A percentile compares a stretch with the other conserved stretches of the same genome.
Conservation (phyloP, 1,140 invertebrate genomes). For the Rhynchophorus ferrugineus region DNA sequence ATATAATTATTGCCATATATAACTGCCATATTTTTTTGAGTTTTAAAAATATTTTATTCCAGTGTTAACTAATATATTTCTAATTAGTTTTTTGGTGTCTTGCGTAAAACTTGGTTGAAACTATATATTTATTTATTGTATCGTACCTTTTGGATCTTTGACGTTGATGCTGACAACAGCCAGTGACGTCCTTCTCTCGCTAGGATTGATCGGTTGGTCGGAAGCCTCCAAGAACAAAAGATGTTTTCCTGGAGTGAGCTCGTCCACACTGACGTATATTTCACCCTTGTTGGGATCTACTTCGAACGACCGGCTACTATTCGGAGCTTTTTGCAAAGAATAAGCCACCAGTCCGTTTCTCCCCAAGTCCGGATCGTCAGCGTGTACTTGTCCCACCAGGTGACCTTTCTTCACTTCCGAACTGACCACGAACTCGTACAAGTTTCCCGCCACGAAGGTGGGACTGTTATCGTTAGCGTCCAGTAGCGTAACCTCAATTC, state of each 20-base stretch:
- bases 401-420: slow-evolving; percentile 59
- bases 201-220: slow-evolving; percentile 73
- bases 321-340: slow-evolving; percentile 62
- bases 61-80: no score
- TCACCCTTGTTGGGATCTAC: slow-evolving; percentile 64
- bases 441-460: slow-evolving; percentile 69
- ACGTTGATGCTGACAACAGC: slow-evolving; percentile 75
- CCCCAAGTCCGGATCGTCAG: slow-evolving; percentile 73
- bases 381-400: slow-evolving; percentile 64
- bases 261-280: slow-evolving; percentile 60
- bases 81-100: no score
- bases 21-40: no score
- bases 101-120: no score
- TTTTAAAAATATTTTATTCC: no score
- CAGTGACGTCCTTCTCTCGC: slow-evolving; percentile 68
- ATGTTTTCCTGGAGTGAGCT: slow-evolving; percentile 59
- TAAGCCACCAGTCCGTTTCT: slow-evolving; percentile 73
- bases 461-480: slow-evolving; percentile 86
- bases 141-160: slow-evolving; percentile 46
- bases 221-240: slow-evolving; percentile 74
- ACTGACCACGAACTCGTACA: slow-evolving; percentile 68
- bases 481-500: slow-evolving; percentile 67
- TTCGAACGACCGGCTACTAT: slow-evolving; percentile 57
- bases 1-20: no score
- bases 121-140: no score